Conservation (phyloP, 2,113 vertebrate species). For the Myanophis thanlyinensis region DNA sequence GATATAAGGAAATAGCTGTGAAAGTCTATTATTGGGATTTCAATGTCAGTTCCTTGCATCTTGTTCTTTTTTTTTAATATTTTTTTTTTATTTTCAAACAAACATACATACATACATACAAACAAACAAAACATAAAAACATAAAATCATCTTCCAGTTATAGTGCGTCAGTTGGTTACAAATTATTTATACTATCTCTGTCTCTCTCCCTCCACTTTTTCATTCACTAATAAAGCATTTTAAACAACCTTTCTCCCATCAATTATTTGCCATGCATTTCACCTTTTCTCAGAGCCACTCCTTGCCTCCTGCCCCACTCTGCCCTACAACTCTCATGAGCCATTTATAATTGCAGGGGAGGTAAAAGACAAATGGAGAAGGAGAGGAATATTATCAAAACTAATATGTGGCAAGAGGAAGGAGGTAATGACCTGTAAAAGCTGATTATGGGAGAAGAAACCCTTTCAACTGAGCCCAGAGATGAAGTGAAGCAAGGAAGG, state of each 20-base stretch:
- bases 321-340: not conserved
- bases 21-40: not conserved
- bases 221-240: constrained; percentile 8
- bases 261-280: constrained; percentile 13
- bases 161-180: no score
- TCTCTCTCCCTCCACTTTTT: not conserved
- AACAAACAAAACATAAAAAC: no score
- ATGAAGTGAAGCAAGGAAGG: not conserved
- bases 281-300: not conserved
- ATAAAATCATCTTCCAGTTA: no score
- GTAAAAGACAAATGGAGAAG: not conserved
- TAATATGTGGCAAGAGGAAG: not conserved
- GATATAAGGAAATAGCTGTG: not conserved
- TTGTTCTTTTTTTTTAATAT: no score
- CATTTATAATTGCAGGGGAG: constrained; percentile 11
- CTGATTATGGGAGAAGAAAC: accelerated
- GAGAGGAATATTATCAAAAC: not conserved
- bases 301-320: not conserved
- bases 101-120: no score
- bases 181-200: no score
- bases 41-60: not conserved
- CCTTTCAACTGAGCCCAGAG: not conserved
- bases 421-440: not conserved
- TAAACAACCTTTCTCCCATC: not conserved
- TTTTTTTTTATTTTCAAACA: no score